Conservation (phyloP, 2,113 vertebrate genomes). For the Dicaeum eximium region DNA sequence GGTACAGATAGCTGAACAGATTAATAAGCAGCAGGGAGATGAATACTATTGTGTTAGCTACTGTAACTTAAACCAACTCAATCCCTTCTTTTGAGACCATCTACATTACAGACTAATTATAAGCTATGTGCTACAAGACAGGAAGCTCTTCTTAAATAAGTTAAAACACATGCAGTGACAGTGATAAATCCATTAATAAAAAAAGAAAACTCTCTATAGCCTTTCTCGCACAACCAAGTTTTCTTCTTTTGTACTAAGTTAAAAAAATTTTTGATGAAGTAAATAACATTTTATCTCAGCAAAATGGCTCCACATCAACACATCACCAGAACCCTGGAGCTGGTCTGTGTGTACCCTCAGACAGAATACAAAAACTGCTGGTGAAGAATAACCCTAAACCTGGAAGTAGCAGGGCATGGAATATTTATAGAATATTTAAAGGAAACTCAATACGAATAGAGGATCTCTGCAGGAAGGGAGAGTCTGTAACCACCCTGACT, state of each 20-base stretch:
- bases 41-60: neutral
- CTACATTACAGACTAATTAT: neutral
- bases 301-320: neutral
- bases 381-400: neutral
- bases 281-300: neutral
- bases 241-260: neutral
- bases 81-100: neutral
- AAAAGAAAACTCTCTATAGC: neutral
- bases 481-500: neutral
- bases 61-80: neutral
- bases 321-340: neutral
- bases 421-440: neutral
- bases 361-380: neutral
- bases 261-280: neutral
- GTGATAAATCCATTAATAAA: neutral
- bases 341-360: neutral
- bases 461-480: neutral
- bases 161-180: neutral
- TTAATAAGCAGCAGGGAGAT: slow-evolving; percentile 3
- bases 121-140: neutral
- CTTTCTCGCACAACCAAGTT: neutral
- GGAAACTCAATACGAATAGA: neutral
- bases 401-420: neutral
- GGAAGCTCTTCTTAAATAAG: neutral
- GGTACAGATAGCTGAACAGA: neutral